These are phyloP conservation scores for Hypomesus transpacificus DNA, from an alignment of 2,113 vertebrate genomes.

Conservation along the genomic window DNA sequence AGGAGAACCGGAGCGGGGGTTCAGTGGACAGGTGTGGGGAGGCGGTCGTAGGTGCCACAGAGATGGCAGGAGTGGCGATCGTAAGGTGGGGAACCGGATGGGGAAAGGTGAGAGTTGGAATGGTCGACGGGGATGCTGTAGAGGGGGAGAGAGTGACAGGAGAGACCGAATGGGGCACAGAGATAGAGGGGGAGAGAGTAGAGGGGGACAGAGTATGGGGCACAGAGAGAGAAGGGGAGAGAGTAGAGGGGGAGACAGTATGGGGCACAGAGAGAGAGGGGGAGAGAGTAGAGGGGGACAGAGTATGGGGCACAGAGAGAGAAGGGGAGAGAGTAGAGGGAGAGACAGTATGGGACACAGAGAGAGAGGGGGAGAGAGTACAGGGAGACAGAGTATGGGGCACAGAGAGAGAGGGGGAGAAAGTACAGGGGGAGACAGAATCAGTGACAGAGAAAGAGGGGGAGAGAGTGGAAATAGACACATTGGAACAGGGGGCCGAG, in stretches of 20 bases:
- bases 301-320: too few relatives aligned
- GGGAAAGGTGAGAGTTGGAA: constrained; percentile 29
- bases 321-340: constrained; percentile 8
- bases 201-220: background rate
- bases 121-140: constrained; percentile 14
- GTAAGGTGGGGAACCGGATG: background rate
- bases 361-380: background rate
- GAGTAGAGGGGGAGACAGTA: background rate
- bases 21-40: constrained; percentile 70
- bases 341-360: constrained; percentile 2
- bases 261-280: too few relatives aligned
- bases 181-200: constrained; percentile 4
- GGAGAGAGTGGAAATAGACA: constrained; percentile 18
- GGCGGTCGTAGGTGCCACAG: background rate
- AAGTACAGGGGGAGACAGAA: constrained; percentile 22
- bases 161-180: constrained; percentile 23
- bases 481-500: background rate
- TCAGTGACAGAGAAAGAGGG: background rate
- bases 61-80: constrained; percentile 30
- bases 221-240: constrained; percentile 19
- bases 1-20: constrained; percentile 85
- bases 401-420: constrained; percentile 5
- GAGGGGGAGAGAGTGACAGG: constrained; percentile 10
- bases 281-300: constrained; percentile 19
- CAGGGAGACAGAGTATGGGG: constrained; percentile 1